Conservation (phyloP, 1,140 invertebrate species). For the Drosophila ananassae region DNA sequence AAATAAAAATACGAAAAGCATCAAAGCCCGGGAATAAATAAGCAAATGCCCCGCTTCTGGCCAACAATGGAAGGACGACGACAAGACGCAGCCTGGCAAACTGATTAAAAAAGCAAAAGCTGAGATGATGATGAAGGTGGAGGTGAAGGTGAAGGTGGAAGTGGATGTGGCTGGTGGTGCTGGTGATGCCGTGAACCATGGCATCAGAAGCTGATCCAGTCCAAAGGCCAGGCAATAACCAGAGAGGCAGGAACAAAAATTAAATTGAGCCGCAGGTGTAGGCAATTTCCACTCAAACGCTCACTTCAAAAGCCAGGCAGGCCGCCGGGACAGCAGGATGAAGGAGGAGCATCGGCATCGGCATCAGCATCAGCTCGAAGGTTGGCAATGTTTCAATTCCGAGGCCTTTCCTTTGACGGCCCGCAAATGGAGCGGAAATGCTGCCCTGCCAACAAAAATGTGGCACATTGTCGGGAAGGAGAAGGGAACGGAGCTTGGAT, state of each 20-base stretch:
- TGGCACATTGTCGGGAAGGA: neutral
- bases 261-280: conserved; percentile 82
- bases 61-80: conserved; percentile 27
- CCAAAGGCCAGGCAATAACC: conserved; percentile 43
- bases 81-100: neutral
- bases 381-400: conserved; percentile 72
- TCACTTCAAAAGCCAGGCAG: conserved; percentile 60
- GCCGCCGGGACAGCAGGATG: neutral
- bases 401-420: conserved; percentile 51
- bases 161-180: neutral
- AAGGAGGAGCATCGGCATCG: neutral
- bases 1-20: conserved; percentile 14
- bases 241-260: conserved; percentile 63
- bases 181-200: conserved; percentile 26
- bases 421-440: conserved; percentile 78
- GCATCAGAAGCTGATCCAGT: conserved; percentile 34
- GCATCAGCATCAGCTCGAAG: conserved; percentile 8
- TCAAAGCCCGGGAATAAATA: conserved; percentile 57
- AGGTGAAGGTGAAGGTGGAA: neutral
- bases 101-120: conserved; percentile 1
- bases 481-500: neutral
- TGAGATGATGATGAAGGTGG: neutral
- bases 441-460: conserved; percentile 30
- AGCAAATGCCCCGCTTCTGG: conserved; percentile 37
- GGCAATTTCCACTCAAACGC: conserved; percentile 81